Evolutionary conservation across 2,113 vertebrate genomes (phyloP), one percentile per base, ranked within the genome.

Genomic region (Malurus elegans): DNA sequence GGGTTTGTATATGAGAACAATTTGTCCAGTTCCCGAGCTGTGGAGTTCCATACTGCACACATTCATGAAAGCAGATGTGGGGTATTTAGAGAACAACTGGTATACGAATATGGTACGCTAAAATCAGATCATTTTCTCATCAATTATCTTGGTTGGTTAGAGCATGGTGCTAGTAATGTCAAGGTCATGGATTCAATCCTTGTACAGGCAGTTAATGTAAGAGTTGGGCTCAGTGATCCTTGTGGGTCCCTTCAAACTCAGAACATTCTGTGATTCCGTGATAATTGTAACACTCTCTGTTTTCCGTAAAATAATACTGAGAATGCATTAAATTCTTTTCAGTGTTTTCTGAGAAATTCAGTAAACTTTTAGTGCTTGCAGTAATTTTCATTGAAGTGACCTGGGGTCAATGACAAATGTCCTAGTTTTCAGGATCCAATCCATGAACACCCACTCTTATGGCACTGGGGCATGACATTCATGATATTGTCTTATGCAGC

Each of bases 31-130:
- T 85, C 78, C n/a, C 12, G 38, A 82, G 28, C 4, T 79, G 50
- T 76, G 74, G 18, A 28, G 42, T 88, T 92, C 66, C 58, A 61
- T 47, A 47, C 12, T 8, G 1, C 53, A 51, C 32, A 29, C 45
- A 31, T 50, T 25, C 83, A 61, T 62, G 66, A 16, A 85, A 85
- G 85, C 89, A 95, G 42, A 93, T 85, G 70, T 89, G 91, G 85
- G 20, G 12, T 79, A 44, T 72, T 83, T 87, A 47, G 54, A 82
- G 38, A 76, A 34, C 50, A 91, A 92, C 62, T 90, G 54, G 9
- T 69, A 17, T 17, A 45, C 2, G 0, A 24, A 29, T 16, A 45
- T n/a, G 26, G 5, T 57, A 8, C 85, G 64, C 67, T 90, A 85
- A 92, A 93, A 89, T 72, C 53, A 71, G 40, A 48, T 91, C 0